Evolutionary conservation across 2,797 vertebrate genomes (phyloP).

Genomic region (Silurus aristotelis): DNA sequence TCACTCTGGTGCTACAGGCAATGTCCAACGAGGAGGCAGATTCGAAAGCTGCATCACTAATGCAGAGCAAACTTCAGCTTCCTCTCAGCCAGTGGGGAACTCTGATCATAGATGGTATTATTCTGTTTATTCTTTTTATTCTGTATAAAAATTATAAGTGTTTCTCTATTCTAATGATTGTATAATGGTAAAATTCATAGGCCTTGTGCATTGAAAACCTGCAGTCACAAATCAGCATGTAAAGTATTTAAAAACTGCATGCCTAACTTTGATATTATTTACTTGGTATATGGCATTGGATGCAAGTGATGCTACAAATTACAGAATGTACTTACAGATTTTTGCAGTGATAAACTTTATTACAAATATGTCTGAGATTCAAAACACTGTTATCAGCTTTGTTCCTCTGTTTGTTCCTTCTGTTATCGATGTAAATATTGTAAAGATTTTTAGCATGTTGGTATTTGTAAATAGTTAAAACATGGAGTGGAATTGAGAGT

Average conservation of each 20-base stretch:
- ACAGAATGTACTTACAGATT: not conserved
- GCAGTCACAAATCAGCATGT: not conserved
- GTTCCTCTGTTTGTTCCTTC: not conserved
- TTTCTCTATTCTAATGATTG: not conserved
- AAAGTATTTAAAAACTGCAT: not conserved
- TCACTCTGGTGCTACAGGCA: slow-evolving; percentile 74
- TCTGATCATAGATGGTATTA: slow-evolving; percentile 71
- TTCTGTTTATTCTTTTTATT: not conserved
- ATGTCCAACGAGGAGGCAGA: slow-evolving; percentile 44
- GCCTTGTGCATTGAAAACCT: no score
- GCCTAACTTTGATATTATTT: not conserved
- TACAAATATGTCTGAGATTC: not conserved
- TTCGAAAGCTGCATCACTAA: slow-evolving; percentile 48
- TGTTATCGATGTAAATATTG: not conserved
- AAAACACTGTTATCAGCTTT: not conserved
- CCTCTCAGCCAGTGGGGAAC: slow-evolving; percentile 74
- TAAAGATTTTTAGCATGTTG: not conserved
- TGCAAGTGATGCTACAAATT: not conserved
- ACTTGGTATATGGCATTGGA: not conserved
- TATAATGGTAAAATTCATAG: not conserved
- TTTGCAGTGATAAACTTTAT: not conserved
- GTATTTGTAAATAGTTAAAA: not conserved
- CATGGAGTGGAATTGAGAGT: not conserved
- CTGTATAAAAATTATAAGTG: not conserved
- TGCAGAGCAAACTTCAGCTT: slow-evolving; percentile 71